phyloP scores from a whole-genome alignment of 2,888 invertebrate genomes.

The Cryptus viduatorius region DNA sequence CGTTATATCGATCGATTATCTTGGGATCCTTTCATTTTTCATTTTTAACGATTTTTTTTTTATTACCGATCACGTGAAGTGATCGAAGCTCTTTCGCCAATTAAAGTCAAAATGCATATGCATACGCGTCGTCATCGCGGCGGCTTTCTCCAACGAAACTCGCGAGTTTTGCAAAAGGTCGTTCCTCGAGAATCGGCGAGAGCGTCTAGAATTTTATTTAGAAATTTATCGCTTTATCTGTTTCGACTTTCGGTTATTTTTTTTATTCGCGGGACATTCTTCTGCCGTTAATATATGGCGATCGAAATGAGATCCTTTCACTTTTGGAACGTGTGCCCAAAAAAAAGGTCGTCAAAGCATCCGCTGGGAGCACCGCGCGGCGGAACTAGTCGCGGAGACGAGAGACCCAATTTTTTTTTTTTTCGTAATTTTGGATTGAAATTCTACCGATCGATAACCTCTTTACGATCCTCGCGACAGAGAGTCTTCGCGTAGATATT shows the following conservation, averaged over 20 bases:
- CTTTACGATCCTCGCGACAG: not conserved
- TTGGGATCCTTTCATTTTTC: too few relatives aligned
- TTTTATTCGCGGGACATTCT: not conserved
- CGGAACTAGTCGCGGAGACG: not conserved
- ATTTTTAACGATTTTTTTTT: too few relatives aligned
- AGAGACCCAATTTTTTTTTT: too few relatives aligned
- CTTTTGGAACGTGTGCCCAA: constrained; percentile 11
- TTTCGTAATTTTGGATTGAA: too few relatives aligned
- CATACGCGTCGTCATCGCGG: constrained; percentile 13
- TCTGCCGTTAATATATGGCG: too few relatives aligned
- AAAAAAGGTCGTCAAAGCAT: too few relatives aligned
- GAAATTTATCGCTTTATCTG: not conserved
- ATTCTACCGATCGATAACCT: too few relatives aligned
- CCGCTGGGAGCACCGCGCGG: not conserved
- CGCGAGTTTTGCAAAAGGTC: constrained; percentile 41
- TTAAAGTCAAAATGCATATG: constrained; percentile 57
- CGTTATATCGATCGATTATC: too few relatives aligned
- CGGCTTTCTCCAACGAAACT: constrained; percentile 46
- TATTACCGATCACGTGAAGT: too few relatives aligned
- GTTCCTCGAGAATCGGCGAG: constrained; percentile 10
- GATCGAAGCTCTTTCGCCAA: constrained; percentile 17
- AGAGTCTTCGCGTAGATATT: not conserved
- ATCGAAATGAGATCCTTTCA: constrained; percentile 45
- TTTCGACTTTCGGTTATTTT: constrained; percentile 9
- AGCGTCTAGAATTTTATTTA: constrained; percentile 28